phyloP scores from a whole-genome alignment of 92 coral and sea anemone species.

The Anthopleura xanthogrammica region DNA sequence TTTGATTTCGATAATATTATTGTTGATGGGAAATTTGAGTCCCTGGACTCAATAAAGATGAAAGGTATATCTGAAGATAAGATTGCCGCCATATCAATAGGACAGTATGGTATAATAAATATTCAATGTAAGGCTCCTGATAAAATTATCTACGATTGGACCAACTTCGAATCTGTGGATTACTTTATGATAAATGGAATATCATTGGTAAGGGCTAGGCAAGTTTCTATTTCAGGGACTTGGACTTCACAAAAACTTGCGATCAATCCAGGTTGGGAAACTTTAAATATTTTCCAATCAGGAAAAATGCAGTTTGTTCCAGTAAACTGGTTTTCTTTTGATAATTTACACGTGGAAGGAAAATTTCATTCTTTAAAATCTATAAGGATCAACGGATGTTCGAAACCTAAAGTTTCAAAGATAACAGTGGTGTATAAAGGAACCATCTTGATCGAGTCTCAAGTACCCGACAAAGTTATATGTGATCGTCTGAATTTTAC shows the following conservation, averaged over 20 bases:
- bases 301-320: slow-evolving; percentile 43
- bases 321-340: slow-evolving; percentile 34
- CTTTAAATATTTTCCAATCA: slow-evolving; percentile 8
- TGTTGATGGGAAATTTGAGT: slow-evolving; percentile 24
- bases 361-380: slow-evolving; percentile 30
- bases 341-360: slow-evolving; percentile 31
- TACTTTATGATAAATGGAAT: slow-evolving; percentile 31
- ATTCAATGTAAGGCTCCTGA: background rate
- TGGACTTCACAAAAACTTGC: slow-evolving; percentile 25
- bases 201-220: background rate
- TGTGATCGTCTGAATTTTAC: slow-evolving; percentile 36
- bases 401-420: no score
- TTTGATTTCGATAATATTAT: no score
- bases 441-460: slow-evolving; percentile 20
- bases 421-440: slow-evolving; percentile 25
- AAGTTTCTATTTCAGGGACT: slow-evolving; percentile 13
- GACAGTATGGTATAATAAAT: slow-evolving; percentile 15
- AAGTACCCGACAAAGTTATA: slow-evolving; percentile 15
- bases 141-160: slow-evolving; percentile 4
- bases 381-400: slow-evolving; percentile 33
- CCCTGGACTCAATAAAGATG: slow-evolving; percentile 27
- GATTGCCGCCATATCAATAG: slow-evolving; percentile 21
- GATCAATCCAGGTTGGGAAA: slow-evolving; percentile 51
- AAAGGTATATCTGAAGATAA: slow-evolving; percentile 36
- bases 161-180: slow-evolving; percentile 1